phyloP scores from a whole-genome alignment of 2,888 invertebrate species.

The Andrena trimmerana region DNA sequence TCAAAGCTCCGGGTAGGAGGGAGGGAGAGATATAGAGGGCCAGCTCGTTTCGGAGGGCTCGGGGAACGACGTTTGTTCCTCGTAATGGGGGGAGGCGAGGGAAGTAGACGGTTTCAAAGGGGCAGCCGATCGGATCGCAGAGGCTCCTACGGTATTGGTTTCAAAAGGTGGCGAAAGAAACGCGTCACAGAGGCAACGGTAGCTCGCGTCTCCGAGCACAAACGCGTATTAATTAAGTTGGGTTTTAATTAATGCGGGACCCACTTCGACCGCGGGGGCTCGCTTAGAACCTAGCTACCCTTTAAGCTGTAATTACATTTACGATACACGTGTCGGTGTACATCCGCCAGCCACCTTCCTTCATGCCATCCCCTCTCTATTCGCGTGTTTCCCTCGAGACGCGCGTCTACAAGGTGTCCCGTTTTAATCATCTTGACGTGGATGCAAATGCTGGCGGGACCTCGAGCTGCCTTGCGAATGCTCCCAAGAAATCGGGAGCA shows the following conservation, averaged over 20 bases:
- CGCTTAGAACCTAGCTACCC: conserved; percentile 66
- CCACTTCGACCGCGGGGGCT: conserved; percentile 69
- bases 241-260: conserved; percentile 69
- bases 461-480: too few relatives aligned
- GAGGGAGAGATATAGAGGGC: neutral
- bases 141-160: neutral
- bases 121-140: neutral
- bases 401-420: neutral
- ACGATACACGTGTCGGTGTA: conserved; percentile 69
- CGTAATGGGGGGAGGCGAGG: neutral
- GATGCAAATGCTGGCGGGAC: neutral
- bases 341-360: conserved; percentile 48
- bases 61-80: neutral
- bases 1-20: neutral
- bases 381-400: neutral
- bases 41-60: conserved; percentile 12
- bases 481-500: too few relatives aligned
- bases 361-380: conserved; percentile 34
- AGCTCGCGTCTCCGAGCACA: conserved; percentile 29
- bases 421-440: neutral
- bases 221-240: conserved; percentile 70
- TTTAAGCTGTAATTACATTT: conserved; percentile 74
- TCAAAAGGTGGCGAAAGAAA: conserved; percentile 22
- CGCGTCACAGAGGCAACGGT: neutral
- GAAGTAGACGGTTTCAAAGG: conserved; percentile 8